Base-by-base conservation (phyloP, 2,113 vertebrate species). In the Ursus arctos region DNA sequence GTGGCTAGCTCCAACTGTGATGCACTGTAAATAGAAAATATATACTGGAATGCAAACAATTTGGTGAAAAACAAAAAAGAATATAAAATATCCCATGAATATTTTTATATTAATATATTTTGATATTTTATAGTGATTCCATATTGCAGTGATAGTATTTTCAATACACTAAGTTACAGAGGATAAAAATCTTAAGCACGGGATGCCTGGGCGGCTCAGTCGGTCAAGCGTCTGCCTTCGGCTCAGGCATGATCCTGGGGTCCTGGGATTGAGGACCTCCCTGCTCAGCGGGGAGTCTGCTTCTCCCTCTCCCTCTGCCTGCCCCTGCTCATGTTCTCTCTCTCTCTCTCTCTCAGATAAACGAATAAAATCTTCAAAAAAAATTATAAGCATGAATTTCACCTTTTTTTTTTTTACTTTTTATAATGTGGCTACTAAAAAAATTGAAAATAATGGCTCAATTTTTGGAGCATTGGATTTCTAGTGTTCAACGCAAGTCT, bases 41-140 rank as follows among this genome's bases (percentile, higher is more conserved):
- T 22, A 40, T 1, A 2, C 49, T 57, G n/a, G 47, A 49, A 79
- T 86, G 72, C 36, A 57, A 72, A 43, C 4, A 74, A 36, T 53
- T 49, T 72, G 67, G 47, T 59, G 36, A 74, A 74, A 84, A 59
- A 57, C 7, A 72, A 33, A 24, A n/a, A 67, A 79, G 19, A 72
- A 43, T 21, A 1, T 76, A 87, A 95, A 83, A 16, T 86, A 55
- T n/a, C 4, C 72, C 21, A 61, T 14, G 14, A 55, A 16, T 89
- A 82, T 89, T 82, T 93, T 82, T 76, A 96, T 33, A 77, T 24
- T 74, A 74, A 31, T 76, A 15, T 67, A 26, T 51, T 40, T 93
- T 77, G 43, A 13, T 16, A 53, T 59, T 84, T 93, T 36, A 40
- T 43, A 67, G 22, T 51, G 13, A 61, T 83, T 67, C 21, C 3